phyloP scores from a whole-genome alignment of 2,113 vertebrate species.

The Amblyornis subalaris region DNA sequence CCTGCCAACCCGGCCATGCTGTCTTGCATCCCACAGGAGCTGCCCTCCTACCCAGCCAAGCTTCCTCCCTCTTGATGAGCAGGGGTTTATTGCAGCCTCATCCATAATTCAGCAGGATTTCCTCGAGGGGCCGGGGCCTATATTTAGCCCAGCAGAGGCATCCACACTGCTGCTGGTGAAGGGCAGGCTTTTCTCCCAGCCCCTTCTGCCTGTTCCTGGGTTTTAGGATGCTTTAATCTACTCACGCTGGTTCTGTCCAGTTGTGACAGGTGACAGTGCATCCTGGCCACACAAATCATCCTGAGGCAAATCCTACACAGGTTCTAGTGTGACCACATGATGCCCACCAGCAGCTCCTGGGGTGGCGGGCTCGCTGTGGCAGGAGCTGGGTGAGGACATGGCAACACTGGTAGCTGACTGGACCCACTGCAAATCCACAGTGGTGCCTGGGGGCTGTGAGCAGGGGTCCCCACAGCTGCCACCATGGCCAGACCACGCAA shows the following conservation, averaged over 20 bases:
- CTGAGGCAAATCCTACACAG: not conserved
- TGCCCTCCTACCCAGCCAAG: not conserved
- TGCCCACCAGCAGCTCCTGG: not conserved
- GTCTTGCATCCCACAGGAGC: not conserved
- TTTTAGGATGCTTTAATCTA: not conserved
- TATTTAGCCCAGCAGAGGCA: not conserved
- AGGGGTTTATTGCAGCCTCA: not conserved
- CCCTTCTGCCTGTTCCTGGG: accelerated
- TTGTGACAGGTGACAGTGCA: not conserved
- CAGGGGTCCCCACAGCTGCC: not conserved
- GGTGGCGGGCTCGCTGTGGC: accelerated
- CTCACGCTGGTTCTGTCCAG: not conserved
- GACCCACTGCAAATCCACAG: not conserved
- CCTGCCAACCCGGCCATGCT: accelerated
- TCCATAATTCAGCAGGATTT: slow-evolving; percentile 38
- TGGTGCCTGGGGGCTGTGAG: not conserved
- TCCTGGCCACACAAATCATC: not conserved
- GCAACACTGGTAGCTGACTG: accelerated
- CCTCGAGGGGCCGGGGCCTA: not conserved
- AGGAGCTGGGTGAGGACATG: not conserved
- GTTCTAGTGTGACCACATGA: accelerated
- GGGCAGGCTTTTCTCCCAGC: not conserved
- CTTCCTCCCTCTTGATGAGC: not conserved
- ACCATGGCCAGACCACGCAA: accelerated
- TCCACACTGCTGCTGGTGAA: not conserved